Evolutionary conservation across 2,113 vertebrate genomes (phyloP).

Genomic region (Gallinago jamesoni): DNA sequence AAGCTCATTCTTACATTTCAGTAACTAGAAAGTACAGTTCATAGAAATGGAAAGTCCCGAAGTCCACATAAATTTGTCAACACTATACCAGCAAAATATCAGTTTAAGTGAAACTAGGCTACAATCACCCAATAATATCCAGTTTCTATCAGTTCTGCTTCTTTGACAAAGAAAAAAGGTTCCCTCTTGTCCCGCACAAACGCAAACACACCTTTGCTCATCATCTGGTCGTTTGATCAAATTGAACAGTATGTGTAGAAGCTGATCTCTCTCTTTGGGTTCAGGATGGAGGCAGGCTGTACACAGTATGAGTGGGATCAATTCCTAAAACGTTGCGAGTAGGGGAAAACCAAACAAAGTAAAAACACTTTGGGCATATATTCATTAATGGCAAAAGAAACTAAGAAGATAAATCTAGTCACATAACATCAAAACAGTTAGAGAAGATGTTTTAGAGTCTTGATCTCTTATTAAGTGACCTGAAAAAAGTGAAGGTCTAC

Average conservation of each 20-base stretch:
- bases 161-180: background rate
- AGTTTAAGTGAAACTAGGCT: background rate
- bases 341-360: slow-evolving; percentile 63
- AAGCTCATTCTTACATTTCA: background rate
- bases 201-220: slow-evolving; percentile 87
- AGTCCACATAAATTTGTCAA: background rate
- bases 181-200: background rate
- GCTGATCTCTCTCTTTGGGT: slow-evolving; percentile 96
- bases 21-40: background rate
- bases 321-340: slow-evolving; percentile 77
- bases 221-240: slow-evolving; percentile 99
- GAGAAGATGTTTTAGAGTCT: background rate
- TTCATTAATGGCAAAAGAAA: slow-evolving; percentile 16
- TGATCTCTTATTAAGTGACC: background rate
- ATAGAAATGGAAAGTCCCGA: background rate
- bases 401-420: background rate
- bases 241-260: slow-evolving; percentile 98
- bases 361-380: slow-evolving; percentile 30
- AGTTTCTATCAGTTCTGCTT: background rate
- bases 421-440: background rate
- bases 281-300: slow-evolving; percentile 97
- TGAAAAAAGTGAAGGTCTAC: background rate
- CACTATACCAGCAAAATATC: background rate
- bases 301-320: slow-evolving; percentile 96
- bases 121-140: background rate